Evolutionary conservation across 1,140 invertebrate genomes (phyloP).

Genomic region (Penaeus chinensis): DNA sequence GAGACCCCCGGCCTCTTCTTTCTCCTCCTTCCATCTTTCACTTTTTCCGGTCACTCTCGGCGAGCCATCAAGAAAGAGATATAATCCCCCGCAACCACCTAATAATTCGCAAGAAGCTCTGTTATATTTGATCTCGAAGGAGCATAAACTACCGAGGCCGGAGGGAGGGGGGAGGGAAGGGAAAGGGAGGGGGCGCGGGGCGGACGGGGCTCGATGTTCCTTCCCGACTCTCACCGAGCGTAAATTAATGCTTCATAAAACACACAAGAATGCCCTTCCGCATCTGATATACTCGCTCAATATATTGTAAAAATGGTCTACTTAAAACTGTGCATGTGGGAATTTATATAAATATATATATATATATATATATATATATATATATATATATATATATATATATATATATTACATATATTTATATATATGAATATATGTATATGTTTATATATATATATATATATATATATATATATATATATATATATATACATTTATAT

Average conservation of each 20-base stretch:
- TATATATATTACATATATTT: neutral
- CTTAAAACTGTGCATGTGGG: constrained; percentile 3
- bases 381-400: constrained; percentile 24
- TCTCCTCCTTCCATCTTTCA: constrained; percentile 6
- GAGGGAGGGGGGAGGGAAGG: neutral
- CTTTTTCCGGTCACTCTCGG: neutral
- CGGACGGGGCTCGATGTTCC: neutral
- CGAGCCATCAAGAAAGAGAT: too few species aligned
- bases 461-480: too few species aligned
- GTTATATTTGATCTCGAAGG: too few species aligned
- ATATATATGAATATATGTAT: neutral
- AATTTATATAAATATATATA: neutral
- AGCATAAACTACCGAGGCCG: too few species aligned
- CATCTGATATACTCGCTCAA: constrained; percentile 17
- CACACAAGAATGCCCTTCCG: constrained; percentile 12
- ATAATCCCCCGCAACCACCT: too few species aligned
- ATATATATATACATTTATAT: too few species aligned
- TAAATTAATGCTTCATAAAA: constrained; percentile 9
- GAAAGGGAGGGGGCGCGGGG: neutral
- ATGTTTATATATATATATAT: too few species aligned
- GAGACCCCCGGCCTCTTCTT: neutral
- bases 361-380: constrained; percentile 28
- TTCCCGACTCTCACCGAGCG: constrained; percentile 4
- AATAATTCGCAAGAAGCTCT: too few species aligned
- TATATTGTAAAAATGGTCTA: neutral